Evolutionary conservation across 2,113 vertebrate genomes (phyloP).

Genomic region (Gasterosteus nipponicus): DNA sequence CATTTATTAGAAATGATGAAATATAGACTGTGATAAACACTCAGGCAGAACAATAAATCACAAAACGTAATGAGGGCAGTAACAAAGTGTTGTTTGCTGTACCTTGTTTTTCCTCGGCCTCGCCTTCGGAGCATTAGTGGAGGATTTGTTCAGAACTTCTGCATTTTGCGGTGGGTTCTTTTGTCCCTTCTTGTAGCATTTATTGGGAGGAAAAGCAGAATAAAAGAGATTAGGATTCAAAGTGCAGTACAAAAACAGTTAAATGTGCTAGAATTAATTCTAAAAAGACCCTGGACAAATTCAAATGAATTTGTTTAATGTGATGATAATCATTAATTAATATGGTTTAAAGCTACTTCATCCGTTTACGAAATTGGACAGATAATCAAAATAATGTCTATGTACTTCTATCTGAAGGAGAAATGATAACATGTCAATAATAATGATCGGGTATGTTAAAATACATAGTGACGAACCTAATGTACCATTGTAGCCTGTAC

Average conservation of each 20-base stretch:
- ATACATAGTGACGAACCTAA: conserved; percentile 22
- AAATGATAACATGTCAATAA: conserved; percentile 6
- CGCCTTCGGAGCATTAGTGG: conserved; percentile 1
- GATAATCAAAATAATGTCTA: background rate
- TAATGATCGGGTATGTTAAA: background rate
- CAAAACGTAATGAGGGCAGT: background rate
- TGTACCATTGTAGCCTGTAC: conserved; percentile 11
- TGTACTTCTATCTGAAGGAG: background rate
- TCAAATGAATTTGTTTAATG: background rate
- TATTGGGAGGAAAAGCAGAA: background rate
- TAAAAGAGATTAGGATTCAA: background rate
- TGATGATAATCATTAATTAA: background rate
- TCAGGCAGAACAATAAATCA: background rate
- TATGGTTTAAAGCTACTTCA: background rate
- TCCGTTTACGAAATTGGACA: background rate
- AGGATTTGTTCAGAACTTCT: conserved; percentile 24
- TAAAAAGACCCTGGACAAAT: background rate
- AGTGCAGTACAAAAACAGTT: conserved; percentile 3
- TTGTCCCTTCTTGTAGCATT: conserved; percentile 46
- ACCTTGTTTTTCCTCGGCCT: conserved; percentile 73
- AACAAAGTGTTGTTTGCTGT: background rate
- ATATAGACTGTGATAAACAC: conserved; percentile 8
- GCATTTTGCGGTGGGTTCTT: conserved; percentile 12
- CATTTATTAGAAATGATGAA: conserved; percentile 8
- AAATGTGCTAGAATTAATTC: background rate